phyloP scores from a whole-genome alignment of 2,797 vertebrate species.

The Etheostoma perlongum region DNA sequence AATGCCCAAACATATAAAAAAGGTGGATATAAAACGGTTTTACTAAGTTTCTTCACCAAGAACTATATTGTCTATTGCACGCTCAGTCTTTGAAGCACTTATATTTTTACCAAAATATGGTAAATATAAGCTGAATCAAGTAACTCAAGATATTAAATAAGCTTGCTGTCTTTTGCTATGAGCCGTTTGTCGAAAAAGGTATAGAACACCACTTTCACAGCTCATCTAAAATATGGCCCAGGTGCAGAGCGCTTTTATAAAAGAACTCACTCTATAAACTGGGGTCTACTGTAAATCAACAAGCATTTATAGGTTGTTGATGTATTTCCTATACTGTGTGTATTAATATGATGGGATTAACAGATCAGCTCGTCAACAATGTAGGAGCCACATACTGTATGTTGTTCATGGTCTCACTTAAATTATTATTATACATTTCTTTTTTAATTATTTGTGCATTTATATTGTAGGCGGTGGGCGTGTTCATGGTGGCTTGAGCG shows the following conservation, averaged over 20 bases:
- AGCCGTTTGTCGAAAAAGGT: background rate
- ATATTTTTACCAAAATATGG: background rate
- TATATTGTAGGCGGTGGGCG: no score
- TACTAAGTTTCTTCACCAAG: background rate
- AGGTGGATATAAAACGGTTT: background rate
- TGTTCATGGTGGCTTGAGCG: no score
- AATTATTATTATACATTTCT: no score
- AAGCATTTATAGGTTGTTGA: constrained; percentile 9
- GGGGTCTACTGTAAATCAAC: constrained; percentile 29
- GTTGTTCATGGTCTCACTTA: no score
- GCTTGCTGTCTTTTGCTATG: background rate
- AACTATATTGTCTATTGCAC: background rate
- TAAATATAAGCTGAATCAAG: background rate
- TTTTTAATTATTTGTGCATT: no score
- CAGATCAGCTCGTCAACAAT: constrained; percentile 35
- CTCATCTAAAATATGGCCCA: constrained; percentile 9
- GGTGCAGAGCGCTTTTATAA: background rate
- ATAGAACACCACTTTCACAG: background rate
- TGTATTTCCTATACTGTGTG: constrained; percentile 27
- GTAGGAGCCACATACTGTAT: no score
- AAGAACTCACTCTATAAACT: background rate
- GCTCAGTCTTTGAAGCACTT: background rate
- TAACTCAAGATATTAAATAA: background rate
- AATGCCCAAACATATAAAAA: background rate
- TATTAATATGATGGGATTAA: constrained; percentile 43